Conservation (phyloP, 2,888 invertebrate species). For the Diabrotica balteata region DNA sequence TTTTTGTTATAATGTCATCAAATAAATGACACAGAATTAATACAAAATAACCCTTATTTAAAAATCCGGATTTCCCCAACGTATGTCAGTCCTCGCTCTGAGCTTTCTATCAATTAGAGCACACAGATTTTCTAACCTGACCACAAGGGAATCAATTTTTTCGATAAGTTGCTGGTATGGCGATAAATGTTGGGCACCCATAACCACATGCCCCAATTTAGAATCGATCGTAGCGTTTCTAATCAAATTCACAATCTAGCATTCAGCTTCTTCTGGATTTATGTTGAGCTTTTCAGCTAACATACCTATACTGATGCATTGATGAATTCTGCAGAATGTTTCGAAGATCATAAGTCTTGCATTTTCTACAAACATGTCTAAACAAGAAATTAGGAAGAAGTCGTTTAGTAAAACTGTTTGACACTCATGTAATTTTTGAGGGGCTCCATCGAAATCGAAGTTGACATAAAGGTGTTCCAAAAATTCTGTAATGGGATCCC, state of each 20-base stretch:
- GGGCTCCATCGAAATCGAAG: constrained; percentile 98
- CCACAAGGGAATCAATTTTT: constrained; percentile 96
- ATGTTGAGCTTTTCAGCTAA: constrained; percentile 98
- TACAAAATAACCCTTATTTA: constrained; percentile 49
- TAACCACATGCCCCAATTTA: constrained; percentile 96
- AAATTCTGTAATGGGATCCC: constrained; percentile 98
- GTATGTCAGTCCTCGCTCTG: constrained; percentile 74
- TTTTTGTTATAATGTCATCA: too few relatives aligned
- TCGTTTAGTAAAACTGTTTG: constrained; percentile 94
- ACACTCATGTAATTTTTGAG: constrained; percentile 94
- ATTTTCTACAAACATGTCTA: constrained; percentile 98
- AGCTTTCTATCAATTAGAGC: constrained; percentile 93
- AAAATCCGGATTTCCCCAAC: constrained; percentile 73
- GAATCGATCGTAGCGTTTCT: constrained; percentile 99
- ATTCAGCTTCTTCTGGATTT: constrained; percentile 97
- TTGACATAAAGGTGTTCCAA: constrained; percentile 98
- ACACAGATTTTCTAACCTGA: constrained; percentile 93
- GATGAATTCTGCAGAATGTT: constrained; percentile 99
- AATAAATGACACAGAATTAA: too few relatives aligned
- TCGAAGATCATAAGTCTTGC: constrained; percentile 99
- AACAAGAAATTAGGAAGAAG: constrained; percentile 96
- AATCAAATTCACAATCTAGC: constrained; percentile 99
- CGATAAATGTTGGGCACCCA: constrained; percentile 97
- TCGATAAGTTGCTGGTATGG: constrained; percentile 99
- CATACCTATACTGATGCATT: constrained; percentile 98